Conservation (phyloP, 2,888 invertebrate species). For the Mystacides longicornis region DNA sequence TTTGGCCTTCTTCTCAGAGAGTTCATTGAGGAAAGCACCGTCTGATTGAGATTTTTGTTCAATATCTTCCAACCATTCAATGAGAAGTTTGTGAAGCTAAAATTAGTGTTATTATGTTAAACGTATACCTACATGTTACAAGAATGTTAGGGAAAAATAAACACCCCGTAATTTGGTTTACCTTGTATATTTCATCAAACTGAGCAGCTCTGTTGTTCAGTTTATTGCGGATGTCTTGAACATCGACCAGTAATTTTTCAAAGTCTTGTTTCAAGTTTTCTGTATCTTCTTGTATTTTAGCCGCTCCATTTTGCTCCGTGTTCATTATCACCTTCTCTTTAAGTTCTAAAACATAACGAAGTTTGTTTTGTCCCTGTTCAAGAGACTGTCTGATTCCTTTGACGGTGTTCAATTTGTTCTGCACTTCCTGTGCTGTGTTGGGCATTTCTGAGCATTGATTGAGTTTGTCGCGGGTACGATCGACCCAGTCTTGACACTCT, state of each 20-base stretch:
- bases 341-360: conserved; percentile 78
- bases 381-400: conserved; percentile 84
- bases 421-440: conserved; percentile 74
- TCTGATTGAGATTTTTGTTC: conserved; percentile 74
- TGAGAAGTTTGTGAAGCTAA: conserved; percentile 63
- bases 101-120: no score
- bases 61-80: conserved; percentile 84
- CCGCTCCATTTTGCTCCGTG: conserved; percentile 81
- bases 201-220: conserved; percentile 67
- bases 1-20: conserved; percentile 85
- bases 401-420: conserved; percentile 75
- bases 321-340: conserved; percentile 92
- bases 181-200: conserved; percentile 81
- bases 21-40: conserved; percentile 68
- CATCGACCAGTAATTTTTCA: conserved; percentile 75
- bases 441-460: conserved; percentile 74
- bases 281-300: conserved; percentile 86
- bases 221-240: conserved; percentile 70
- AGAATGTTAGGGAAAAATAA: neutral
- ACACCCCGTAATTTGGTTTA: conserved; percentile 31
- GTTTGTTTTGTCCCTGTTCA: conserved; percentile 85
- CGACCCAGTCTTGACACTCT: conserved; percentile 91
- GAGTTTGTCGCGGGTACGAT: conserved; percentile 79
- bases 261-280: conserved; percentile 84
- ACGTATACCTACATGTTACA: no score